Evolutionary conservation across 2,113 vertebrate genomes (phyloP).

Genomic region (Catharus minimus): DNA sequence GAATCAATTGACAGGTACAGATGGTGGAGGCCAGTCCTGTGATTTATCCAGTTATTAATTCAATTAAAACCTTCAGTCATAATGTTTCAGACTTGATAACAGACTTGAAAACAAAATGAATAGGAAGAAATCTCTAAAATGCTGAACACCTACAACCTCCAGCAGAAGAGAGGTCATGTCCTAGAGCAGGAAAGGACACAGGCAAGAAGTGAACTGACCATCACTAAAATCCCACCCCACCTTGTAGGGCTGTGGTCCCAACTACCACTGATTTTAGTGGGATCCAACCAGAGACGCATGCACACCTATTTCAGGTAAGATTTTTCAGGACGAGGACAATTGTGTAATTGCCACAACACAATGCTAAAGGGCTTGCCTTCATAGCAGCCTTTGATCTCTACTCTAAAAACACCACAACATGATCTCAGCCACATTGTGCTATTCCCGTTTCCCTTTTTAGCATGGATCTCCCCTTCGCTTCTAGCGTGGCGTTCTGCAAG

Average conservation of each 20-base stretch:
- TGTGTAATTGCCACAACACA: conserved; percentile 13
- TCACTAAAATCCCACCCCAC: neutral
- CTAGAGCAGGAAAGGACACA: neutral
- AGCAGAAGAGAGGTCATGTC: neutral
- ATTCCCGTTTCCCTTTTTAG: conserved; percentile 34
- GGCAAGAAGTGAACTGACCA: neutral
- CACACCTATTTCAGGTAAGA: neutral
- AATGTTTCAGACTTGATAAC: neutral
- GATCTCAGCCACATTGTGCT: conserved; percentile 7
- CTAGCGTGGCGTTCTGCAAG: conserved; percentile 22
- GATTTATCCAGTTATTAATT: neutral
- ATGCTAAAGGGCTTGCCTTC: neutral
- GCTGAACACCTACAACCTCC: neutral
- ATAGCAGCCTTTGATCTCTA: conserved; percentile 20
- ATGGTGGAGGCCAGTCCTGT: neutral
- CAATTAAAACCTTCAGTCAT: neutral
- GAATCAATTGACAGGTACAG: neutral
- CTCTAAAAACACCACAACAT: conserved; percentile 28
- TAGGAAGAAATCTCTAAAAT: neutral
- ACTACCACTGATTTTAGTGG: neutral
- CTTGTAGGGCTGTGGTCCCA: neutral
- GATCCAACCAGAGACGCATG: neutral
- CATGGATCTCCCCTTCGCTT: conserved; percentile 26
- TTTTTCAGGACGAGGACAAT: conserved; percentile 22
- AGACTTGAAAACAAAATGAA: neutral